Base-by-base conservation (phyloP, 2,888 invertebrate genomes). In the Ctenicera cuprea region DNA sequence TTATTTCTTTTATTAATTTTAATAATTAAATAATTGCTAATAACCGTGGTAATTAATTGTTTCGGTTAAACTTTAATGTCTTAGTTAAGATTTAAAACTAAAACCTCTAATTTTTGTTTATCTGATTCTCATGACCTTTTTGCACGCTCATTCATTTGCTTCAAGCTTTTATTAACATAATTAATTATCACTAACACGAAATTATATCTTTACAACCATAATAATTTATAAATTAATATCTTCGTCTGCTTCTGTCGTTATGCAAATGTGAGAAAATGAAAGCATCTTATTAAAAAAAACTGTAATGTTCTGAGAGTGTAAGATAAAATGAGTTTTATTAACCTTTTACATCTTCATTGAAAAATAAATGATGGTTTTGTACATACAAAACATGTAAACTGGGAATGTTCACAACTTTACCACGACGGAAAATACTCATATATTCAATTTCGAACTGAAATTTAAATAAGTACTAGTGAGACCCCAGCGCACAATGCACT, bases 91-190 rank as follows among this genome's bases (percentile, higher is more conserved):
- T 20, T 22, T 50, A 45, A 18, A 16, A 45, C 9, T 45, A 45
- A 50, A 50, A 22, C 20, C 5, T 20, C 50, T 22, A 50, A 50
- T 22, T 22, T 48, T 22, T 20, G 14, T 38, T 38, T 16, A n/a
- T 37, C 2, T 37, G 11, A 59, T 37, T 59, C 59, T 59, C 59
- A 59, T 16, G 59, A 18, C 37, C 38, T 59, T 37, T 18, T 20
- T 59, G 37, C 16, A 59, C 57, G 20, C 18, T 16, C 26, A 50
- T 22, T 20, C 18, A 50, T 4, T 20, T 50, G 50, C 20, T 22
- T 50, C 3, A 14, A 14, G 26, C 5, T 26, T 26, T 26, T 26
- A 26, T 26, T 26, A 26, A 3, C 26, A 26, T 26, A 26, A 26
- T 26, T 26, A 26, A 26, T n/a, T n/a, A n/a, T n/a, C 26, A 26